Base-by-base conservation (phyloP, 2,888 invertebrate species). In the Macrophya annulata region DNA sequence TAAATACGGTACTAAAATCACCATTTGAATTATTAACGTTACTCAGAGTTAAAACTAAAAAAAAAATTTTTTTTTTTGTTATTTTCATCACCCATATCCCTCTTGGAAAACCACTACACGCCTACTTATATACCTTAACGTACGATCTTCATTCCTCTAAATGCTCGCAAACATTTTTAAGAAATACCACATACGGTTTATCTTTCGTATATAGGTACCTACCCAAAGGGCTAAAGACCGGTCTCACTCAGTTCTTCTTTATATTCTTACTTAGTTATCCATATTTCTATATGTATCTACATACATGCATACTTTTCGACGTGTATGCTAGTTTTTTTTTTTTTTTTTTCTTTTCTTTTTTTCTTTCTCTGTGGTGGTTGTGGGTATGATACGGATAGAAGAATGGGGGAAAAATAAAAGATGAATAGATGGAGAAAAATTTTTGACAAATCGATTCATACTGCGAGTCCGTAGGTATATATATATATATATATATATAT, bases 361-460 rank as follows among this genome's bases (percentile, higher is more conserved):
- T n/a, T n/a, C n/a, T n/a, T n/a, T n/a, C n/a, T n/a, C n/a, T n/a
- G n/a, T n/a, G 43, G n/a, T 17, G 40, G 5, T 8, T 17, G 17
- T 43, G n/a, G 1, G 17, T 37, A 40, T 4, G 37, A 40, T 37
- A 40, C 5, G 17, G 9, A 21, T 62, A n/a, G 17, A 21, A 62
- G 71, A 40, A 77, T n/a, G n/a, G n/a, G n/a, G n/a, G 3, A 55
- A 77, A 25, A 31, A 72, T 15, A 51, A 40, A 40, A 31, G 9
- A 59, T 1, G n/a, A 15, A 15, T 1, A 10, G 40, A 43, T 6
- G 37, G 9, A 45, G n/a, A 21, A 45, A 45, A 76, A 31, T 12
- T 40, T 83, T 31, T 83, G 68, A 83, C 68, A 68, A 83, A 83
- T 83, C 83, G 83, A 83, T 68, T 21, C 55, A 79, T 72, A 37